phyloP scores from a whole-genome alignment of 2,888 invertebrate genomes.

The Mesochorus sp. region DNA sequence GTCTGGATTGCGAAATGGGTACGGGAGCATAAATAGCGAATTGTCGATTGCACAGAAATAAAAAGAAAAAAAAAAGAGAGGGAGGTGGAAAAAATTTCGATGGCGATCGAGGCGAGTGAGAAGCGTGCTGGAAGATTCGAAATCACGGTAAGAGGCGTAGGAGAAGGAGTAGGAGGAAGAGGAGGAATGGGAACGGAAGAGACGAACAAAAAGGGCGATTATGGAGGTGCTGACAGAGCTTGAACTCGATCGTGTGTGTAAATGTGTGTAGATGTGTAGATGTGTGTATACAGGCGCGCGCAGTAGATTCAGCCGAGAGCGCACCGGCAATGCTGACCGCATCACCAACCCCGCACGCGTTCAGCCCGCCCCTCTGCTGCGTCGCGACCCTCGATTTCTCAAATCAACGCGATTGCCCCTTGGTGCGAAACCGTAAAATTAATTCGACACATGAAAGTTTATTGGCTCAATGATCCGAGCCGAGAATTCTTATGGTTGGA shows the following conservation, averaged over 20 bases:
- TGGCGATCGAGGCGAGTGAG: constrained; percentile 33
- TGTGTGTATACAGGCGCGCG: too few relatives aligned
- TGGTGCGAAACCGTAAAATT: constrained; percentile 26
- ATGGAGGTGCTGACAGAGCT: constrained; percentile 73
- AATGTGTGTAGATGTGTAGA: too few relatives aligned
- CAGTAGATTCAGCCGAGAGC: too few relatives aligned
- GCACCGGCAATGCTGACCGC: constrained; percentile 60
- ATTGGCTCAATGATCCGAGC: background rate
- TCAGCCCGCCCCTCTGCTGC: background rate
- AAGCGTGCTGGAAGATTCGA: constrained; percentile 43
- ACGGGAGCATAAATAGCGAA: constrained; percentile 55
- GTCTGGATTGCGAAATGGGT: constrained; percentile 30
- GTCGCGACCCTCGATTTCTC: constrained; percentile 11
- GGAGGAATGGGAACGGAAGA: constrained; percentile 69
- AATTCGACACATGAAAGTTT: constrained; percentile 21
- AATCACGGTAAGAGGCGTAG: constrained; percentile 35
- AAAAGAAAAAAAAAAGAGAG: constrained; percentile 20
- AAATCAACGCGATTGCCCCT: constrained; percentile 21
- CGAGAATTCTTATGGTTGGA: background rate
- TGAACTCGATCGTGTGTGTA: constrained; percentile 57
- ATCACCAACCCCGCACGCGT: constrained; percentile 33
- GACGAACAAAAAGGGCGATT: constrained; percentile 78
- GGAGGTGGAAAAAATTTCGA: constrained; percentile 11
- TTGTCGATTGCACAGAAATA: constrained; percentile 42
- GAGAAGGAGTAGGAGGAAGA: constrained; percentile 54